Evolutionary conservation across 2,797 vertebrate species (phyloP).

Genomic region (Myotis daubentonii): DNA sequence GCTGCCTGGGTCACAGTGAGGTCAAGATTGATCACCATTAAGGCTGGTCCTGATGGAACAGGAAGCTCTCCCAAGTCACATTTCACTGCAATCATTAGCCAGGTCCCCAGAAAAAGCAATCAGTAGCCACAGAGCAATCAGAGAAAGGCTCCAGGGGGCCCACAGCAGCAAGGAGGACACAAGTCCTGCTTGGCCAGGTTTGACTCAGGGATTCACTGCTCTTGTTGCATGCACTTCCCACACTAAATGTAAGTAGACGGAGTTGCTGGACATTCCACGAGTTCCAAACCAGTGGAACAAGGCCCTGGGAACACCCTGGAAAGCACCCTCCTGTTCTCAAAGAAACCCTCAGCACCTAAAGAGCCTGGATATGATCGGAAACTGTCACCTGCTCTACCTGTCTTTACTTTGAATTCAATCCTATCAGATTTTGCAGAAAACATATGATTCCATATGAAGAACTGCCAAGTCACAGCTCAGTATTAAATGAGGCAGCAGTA

Average conservation of each 20-base stretch:
- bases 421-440: neutral
- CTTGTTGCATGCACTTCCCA: neutral
- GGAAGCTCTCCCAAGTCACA: constrained; percentile 58
- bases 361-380: neutral
- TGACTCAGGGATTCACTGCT: constrained; percentile 27
- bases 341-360: neutral
- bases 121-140: constrained; percentile 62
- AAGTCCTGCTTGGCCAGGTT: neutral
- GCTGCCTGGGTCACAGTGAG: neutral
- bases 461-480: neutral
- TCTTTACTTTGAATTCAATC: constrained; percentile 23
- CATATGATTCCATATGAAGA: neutral
- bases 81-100: constrained; percentile 60
- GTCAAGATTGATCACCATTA: constrained; percentile 50
- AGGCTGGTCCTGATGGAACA: constrained; percentile 42
- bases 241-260: neutral
- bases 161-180: neutral
- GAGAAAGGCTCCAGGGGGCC: constrained; percentile 58
- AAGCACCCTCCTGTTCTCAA: neutral
- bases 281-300: neutral
- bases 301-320: neutral
- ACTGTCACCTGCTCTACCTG: neutral
- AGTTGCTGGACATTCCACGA: neutral
- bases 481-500: neutral
- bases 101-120: constrained; percentile 64